Evolutionary conservation across 2,888 invertebrate genomes (phyloP), one percentile per base, ranked within the genome.

Genomic region (Spisula subtruncata): DNA sequence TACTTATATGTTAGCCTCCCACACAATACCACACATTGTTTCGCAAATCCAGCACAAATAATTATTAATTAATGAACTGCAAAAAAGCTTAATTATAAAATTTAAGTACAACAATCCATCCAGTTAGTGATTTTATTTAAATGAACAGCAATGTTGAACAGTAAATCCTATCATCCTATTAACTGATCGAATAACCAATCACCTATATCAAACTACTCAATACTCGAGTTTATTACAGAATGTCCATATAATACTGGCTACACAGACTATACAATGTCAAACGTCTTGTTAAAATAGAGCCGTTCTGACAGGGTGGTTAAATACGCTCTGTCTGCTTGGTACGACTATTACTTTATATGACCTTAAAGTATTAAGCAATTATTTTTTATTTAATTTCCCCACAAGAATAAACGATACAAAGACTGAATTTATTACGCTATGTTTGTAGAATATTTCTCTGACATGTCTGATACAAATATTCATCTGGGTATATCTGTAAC

Each of bases 371-470:
- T 51, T 25, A 66, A 25, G 60, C 60, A 66, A 66, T 66, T 66
- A 66, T 66, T 66, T 25, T 66, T 66, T 66, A 66, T 66, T 66
- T 66, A 66, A 66, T 66, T 66, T 66, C 60, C 60, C 20, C n/a
- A 66, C n/a, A 66, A 25, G 60, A 66, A 66, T 66, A n/a, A 66
- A 66, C 6, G 25, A 66, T 66, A n/a, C n/a, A 66, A 25, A 66
- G n/a, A 56, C 18, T n/a, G 56, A 56, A 56, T n/a, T 56, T 25
- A 66, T 25, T 25, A 66, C 60, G 25, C 41, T 41, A 8, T 66
- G 60, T 66, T 25, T 66, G 60, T 66, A 25, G 25, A 66, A 66
- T 12, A 6, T 25, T n/a, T n/a, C 10, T 66, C 25, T 25, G 25
- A 66, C 60, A 66, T 25, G 25, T 66, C 60, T 66, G 25, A 25